Conservation (phyloP, 1,140 invertebrate species). For the Micrasema longulum region DNA sequence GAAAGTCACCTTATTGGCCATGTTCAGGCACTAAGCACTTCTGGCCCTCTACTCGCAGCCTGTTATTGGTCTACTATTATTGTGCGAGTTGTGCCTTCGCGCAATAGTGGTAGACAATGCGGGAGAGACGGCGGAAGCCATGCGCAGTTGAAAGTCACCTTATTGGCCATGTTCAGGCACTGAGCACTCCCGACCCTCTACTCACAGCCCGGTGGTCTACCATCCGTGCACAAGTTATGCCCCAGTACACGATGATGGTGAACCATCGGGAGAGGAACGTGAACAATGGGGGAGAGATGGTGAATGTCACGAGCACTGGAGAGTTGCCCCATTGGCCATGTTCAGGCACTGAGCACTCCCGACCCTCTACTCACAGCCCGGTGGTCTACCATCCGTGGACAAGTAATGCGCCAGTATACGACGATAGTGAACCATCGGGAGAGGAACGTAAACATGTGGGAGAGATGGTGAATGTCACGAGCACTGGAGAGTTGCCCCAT, state of each 20-base stretch:
- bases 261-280: no score
- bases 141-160: neutral
- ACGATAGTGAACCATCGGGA: no score
- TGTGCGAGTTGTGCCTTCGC: neutral
- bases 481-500: neutral
- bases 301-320: neutral
- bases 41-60: slow-evolving; percentile 41
- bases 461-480: neutral
- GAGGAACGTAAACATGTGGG: no score
- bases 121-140: neutral
- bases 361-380: slow-evolving; percentile 42
- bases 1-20: neutral
- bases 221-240: no score
- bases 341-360: slow-evolving; percentile 53
- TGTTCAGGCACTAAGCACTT: slow-evolving; percentile 53
- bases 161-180: slow-evolving; percentile 47
- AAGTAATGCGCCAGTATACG: no score
- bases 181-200: slow-evolving; percentile 49
- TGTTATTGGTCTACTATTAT: slow-evolving; percentile 45
- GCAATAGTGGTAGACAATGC: no score
- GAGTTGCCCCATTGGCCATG: slow-evolving; percentile 1
- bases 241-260: no score
- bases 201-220: slow-evolving; percentile 46
- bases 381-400: slow-evolving; percentile 48
- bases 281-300: neutral